phyloP scores from a whole-genome alignment of 2,888 invertebrate genomes.

The Omphaloscelis lunosa region DNA sequence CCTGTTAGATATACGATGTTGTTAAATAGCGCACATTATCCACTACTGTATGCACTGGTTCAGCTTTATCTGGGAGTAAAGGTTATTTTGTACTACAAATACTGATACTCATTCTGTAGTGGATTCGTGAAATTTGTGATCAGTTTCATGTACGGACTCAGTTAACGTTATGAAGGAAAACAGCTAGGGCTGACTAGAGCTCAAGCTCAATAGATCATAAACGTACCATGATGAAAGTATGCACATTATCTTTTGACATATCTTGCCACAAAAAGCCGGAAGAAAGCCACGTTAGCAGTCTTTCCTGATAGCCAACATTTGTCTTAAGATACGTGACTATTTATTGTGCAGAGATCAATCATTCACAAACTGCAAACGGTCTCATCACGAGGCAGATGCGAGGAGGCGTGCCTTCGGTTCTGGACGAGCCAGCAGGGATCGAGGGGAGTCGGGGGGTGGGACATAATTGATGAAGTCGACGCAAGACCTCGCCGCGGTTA shows the following conservation, averaged over 20 bases:
- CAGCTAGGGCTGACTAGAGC: not conserved
- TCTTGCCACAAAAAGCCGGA: constrained; percentile 32
- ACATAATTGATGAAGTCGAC: constrained; percentile 86
- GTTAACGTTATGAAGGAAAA: not conserved
- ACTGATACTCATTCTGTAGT: not conserved
- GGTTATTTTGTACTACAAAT: constrained; percentile 12
- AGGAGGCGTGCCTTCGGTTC: constrained; percentile 73
- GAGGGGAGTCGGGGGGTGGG: constrained; percentile 61
- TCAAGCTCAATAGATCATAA: constrained; percentile 7
- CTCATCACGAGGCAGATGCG: constrained; percentile 65
- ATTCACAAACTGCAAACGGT: constrained; percentile 69
- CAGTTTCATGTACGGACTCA: not conserved
- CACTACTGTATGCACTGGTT: constrained; percentile 56
- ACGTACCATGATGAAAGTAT: constrained; percentile 30
- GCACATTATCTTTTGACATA: constrained; percentile 36
- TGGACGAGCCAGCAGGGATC: constrained; percentile 67
- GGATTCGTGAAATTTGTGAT: not conserved
- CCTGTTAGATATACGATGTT: constrained; percentile 62
- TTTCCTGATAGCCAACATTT: constrained; percentile 55
- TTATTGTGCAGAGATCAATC: constrained; percentile 70
- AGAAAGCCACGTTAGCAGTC: constrained; percentile 37
- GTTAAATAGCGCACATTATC: constrained; percentile 61
- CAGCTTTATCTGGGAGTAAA: constrained; percentile 42
- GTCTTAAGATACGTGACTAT: constrained; percentile 62
- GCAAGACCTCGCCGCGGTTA: constrained; percentile 79